Evolutionary conservation across 2,113 vertebrate genomes (phyloP), one percentile per base, ranked within the genome.

Genomic region (Lasiurus cinereus): DNA sequence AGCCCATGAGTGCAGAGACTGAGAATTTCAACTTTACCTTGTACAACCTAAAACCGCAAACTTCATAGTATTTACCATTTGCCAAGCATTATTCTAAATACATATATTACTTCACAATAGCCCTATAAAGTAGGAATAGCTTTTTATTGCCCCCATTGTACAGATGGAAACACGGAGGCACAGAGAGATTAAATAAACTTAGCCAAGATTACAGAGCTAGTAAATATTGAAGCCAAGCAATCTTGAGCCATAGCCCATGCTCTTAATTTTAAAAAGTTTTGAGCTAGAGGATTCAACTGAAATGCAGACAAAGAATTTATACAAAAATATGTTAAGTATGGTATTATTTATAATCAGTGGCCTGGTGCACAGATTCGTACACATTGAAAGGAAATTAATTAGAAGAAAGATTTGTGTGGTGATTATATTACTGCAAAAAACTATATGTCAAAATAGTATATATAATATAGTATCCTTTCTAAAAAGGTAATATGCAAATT

Each of bases 11-110:
- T 67, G 80, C 4, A 92, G 43, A 94, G 5, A 90, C 62, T 86
- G 62, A 91, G 43, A 96, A 94, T 91, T 93, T 96, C 73, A 96
- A 93, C 46, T 79, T 73, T 91, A 64, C 36, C 69, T 19, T 80
- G 59, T 3, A 73, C 8, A 96, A 11, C 33, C 39, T 74, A 89
- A 18, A 94, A 88, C 0, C 88, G 48, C 8, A 91, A 6, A 33
- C n/a, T 90, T 93, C 83, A 62, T 36, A 86, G 72, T 72, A 7
- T 92, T 88, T 91, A 59, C 29, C 62, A 90, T n/a, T 78, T 93
- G 21, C 36, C 50, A 96, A 91, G 54, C 22, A 52, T 52, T 83
- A 24, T 91, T 91, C 48, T 77, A 82, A 94, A 91, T 79, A 52
- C 8, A 66, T 48, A 5, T 36, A 87, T 78, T 69, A 91, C 14